These are phyloP conservation scores for Procambarus virginalis DNA, from an alignment of 1,140 invertebrate species.

Conservation along the genomic window DNA sequence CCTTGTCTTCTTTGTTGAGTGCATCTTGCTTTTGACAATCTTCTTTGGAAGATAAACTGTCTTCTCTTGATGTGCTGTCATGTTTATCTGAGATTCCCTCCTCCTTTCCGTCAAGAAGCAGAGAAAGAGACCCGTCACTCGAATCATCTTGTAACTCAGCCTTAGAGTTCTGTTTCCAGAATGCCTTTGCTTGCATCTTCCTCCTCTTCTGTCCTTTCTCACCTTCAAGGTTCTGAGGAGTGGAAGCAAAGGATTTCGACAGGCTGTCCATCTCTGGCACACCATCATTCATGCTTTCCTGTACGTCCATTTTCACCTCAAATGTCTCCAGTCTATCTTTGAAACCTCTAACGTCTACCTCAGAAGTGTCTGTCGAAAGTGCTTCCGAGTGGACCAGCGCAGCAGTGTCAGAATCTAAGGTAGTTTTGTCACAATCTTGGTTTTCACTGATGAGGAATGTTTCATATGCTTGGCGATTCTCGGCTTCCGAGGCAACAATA, in stretches of 20 bases:
- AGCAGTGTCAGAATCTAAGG: neutral
- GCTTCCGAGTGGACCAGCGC: neutral
- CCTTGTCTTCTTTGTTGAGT: conserved; percentile 24
- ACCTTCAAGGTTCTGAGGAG: neutral
- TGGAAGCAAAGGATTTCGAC: neutral
- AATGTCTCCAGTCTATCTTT: neutral
- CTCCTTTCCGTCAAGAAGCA: neutral
- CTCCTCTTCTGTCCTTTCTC: neutral
- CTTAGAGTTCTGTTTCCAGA: neutral
- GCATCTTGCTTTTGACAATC: neutral
- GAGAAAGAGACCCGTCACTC: neutral
- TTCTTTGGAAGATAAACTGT: neutral
- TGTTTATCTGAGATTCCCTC: neutral
- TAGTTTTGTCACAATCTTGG: neutral
- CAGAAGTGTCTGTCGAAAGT: neutral
- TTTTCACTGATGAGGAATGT: neutral
- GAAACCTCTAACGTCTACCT: too few species aligned
- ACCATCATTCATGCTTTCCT: neutral
- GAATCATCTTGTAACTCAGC: neutral
- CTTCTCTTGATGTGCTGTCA: neutral
- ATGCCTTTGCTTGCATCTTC: neutral
- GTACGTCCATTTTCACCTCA: neutral
- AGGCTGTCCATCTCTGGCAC: neutral
- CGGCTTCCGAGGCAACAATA: neutral
- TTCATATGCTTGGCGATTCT: neutral